These are phyloP conservation scores for Metacarcinus magister DNA, from an alignment of 2,888 invertebrate species.

Conservation along the genomic window DNA sequence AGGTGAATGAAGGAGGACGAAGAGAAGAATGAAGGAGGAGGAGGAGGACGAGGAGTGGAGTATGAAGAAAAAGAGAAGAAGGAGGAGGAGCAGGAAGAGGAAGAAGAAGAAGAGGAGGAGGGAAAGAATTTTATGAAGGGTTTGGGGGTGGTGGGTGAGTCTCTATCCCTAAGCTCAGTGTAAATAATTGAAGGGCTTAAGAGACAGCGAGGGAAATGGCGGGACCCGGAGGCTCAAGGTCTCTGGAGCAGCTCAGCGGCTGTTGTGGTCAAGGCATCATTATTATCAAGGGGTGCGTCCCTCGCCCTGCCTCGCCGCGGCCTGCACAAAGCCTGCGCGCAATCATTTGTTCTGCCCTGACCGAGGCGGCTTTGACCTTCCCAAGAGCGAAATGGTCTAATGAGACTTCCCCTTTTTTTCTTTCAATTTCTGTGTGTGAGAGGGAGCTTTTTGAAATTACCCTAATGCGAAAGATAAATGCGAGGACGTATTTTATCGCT, in stretches of 20 bases:
- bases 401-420: neutral
- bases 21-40: neutral
- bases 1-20: neutral
- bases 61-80: neutral
- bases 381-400: neutral
- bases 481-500: neutral
- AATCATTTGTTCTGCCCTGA: neutral
- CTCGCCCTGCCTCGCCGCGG: neutral
- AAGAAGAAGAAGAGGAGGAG: neutral
- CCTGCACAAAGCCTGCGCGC: neutral
- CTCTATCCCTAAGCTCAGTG: neutral
- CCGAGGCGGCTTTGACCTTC: neutral
- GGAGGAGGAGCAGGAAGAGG: constrained; percentile 11
- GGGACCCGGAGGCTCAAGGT: constrained; percentile 28
- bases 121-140: neutral
- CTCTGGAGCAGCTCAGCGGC: constrained; percentile 31
- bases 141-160: neutral
- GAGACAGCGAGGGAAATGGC: neutral
- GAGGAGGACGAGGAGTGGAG: neutral
- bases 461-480: neutral
- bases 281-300: neutral
- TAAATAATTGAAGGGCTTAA: neutral
- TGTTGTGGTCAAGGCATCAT: neutral
- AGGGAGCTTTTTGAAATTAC: neutral
- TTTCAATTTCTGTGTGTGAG: neutral